Base-by-base conservation (phyloP, 2,888 invertebrate genomes). In the Callyntrura sp. region DNA sequence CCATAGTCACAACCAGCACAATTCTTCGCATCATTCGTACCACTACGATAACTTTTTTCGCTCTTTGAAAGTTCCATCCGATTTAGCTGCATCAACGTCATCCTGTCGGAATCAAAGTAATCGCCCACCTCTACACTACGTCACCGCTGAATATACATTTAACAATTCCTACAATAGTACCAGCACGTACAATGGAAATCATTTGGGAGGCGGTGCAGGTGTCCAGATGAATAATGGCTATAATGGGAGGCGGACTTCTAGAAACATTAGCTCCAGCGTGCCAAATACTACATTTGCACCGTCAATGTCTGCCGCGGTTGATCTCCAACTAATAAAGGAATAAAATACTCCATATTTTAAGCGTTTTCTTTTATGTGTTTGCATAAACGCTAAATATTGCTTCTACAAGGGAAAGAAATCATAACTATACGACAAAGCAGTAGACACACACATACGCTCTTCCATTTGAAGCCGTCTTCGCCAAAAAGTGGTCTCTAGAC, bases 121-220 rank as follows among this genome's bases (percentile, higher is more conserved):
- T 6, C 51, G 28, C 60, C 85, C 70, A n/a, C 62, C 73, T 12
- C 73, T 20, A 23, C 23, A 45, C 0, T 65, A 82, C 4, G 23
- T 20, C 9, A 25, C 55, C 5, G 55, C 78, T 25, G 78, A 85
- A 8, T 57, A 79, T 43, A 51, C 51, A 8, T 68, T 85, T 12
- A 65, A 48, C n/a, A 85, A 76, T 23, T 85, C 85, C 23, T 85
- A 62, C 35, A 65, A 23, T 20, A 85, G 85, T 23, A 48, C 73
- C 17, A 85, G 25, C 25, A 23, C 43, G 1, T n/a, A 43, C 11
- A 76, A 73, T 48, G 12, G 43, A 20, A 4, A 9, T 14, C 70
- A 23, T 35, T 35, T 35, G 35, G 35, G 23, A 23, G 73, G 35
- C 3, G 28, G 17, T n/a, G 51, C 9, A 57, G 65, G 17, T 11